Conservation (phyloP, 2,113 vertebrate genomes). For the Scomber japonicus region DNA sequence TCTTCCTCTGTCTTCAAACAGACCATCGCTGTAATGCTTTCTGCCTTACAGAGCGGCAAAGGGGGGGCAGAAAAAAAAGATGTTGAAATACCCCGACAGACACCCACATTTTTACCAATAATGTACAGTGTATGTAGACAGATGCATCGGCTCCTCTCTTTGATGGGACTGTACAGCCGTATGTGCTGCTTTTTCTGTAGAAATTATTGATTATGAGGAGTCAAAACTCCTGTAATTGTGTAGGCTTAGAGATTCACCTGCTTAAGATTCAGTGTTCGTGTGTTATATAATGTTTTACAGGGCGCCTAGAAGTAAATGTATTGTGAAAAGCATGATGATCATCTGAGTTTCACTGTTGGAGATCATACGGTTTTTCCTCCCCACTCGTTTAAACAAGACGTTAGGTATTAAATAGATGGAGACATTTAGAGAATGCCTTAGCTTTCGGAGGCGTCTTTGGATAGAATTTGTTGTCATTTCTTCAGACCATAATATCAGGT, state of each 20-base stretch:
- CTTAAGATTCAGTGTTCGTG: constrained; percentile 63
- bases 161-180: constrained; percentile 47
- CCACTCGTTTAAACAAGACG: constrained; percentile 50
- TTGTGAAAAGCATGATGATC: constrained; percentile 39
- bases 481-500: constrained; percentile 17
- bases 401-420: constrained; percentile 46
- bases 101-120: constrained; percentile 76
- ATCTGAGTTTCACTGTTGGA: constrained; percentile 23
- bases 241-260: constrained; percentile 52
- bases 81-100: constrained; percentile 66
- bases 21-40: constrained; percentile 64
- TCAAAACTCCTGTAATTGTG: constrained; percentile 46
- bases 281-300: constrained; percentile 68
- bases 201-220: constrained; percentile 70
- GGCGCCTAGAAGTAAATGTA: constrained; percentile 46
- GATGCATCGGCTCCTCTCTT: constrained; percentile 48
- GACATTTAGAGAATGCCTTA: constrained; percentile 29
- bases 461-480: constrained; percentile 28
- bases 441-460: constrained; percentile 16
- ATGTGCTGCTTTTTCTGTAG: constrained; percentile 51
- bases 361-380: constrained; percentile 32
- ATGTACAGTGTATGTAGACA: constrained; percentile 44
- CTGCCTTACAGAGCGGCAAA: constrained; percentile 53
- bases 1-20: constrained; percentile 74
- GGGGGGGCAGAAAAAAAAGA: constrained; percentile 38